These are phyloP conservation scores for Saccostrea glomerata DNA, from an alignment of 1,140 invertebrate genomes.

Conservation along the genomic window DNA sequence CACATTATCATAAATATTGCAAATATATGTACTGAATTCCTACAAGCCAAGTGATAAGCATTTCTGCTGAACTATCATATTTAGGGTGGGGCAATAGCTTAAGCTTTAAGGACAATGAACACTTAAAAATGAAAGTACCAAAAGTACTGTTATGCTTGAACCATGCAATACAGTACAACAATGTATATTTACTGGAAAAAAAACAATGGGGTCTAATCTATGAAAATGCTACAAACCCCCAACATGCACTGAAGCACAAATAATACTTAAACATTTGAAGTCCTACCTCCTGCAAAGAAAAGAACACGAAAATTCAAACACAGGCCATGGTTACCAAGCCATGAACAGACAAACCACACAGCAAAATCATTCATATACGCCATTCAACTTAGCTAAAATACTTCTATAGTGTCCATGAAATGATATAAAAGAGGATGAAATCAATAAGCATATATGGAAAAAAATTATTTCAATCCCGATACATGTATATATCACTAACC, in stretches of 20 bases:
- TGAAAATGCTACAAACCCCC: constrained; percentile 15
- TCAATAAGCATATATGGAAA: not conserved
- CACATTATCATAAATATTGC: not conserved
- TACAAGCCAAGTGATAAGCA: not conserved
- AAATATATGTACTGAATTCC: not conserved
- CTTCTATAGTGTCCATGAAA: not conserved
- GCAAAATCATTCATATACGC: not conserved
- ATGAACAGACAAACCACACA: not conserved
- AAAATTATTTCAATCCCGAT: not conserved
- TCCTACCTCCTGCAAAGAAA: constrained; percentile 62
- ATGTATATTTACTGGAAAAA: not conserved
- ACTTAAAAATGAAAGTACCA: not conserved
- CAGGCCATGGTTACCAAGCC: not conserved
- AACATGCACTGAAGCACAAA: constrained; percentile 44
- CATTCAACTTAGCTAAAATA: not conserved
- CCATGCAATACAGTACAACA: not conserved
- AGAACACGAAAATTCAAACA: not conserved
- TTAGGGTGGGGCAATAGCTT: not conserved
- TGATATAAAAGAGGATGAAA: not conserved
- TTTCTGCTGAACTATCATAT: not conserved
- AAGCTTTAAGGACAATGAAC: constrained; percentile 1
- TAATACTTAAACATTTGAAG: constrained; percentile 43
- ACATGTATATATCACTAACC: not conserved
- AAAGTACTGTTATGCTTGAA: not conserved
- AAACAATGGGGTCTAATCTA: constrained; percentile 1